Evolutionary conservation across 30 jellyfish, hydroid and myxozoan genomes (phyloP).

Genomic region (Turritopsis dohrnii): DNA sequence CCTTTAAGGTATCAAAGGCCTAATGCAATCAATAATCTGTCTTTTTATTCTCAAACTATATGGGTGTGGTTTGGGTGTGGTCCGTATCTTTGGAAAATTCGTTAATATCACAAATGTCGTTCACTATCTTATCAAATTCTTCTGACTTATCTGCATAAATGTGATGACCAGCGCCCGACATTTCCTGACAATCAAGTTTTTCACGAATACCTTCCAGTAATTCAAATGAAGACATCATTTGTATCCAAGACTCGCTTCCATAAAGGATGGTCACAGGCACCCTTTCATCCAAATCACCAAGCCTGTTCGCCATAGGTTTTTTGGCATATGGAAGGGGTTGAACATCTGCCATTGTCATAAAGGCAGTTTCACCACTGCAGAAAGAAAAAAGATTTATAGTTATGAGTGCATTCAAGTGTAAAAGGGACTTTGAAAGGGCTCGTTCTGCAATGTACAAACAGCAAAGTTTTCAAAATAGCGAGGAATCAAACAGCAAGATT

Average conservation of each 20-base stretch:
- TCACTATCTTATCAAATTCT: slow-evolving; percentile 2
- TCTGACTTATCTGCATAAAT: slow-evolving; percentile 28
- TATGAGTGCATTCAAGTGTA: too few species aligned
- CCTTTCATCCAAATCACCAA: background rate
- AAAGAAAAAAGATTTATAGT: background rate
- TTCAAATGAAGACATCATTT: background rate
- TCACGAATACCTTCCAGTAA: background rate
- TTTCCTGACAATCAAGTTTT: background rate
- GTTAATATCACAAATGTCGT: background rate
- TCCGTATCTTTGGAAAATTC: background rate
- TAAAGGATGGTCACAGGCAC: slow-evolving; percentile 3
- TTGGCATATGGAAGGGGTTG: slow-evolving; percentile 22
- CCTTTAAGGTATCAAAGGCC: too few species aligned
- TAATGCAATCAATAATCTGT: too few species aligned
- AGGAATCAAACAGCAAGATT: too few species aligned
- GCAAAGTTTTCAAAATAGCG: too few species aligned
- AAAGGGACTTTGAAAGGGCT: too few species aligned
- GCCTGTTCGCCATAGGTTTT: slow-evolving; percentile 12
- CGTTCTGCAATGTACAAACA: too few species aligned
- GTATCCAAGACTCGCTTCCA: slow-evolving; percentile 26
- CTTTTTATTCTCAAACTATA: too few species aligned
- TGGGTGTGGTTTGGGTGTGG: too few species aligned
- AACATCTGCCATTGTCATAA: slow-evolving; percentile 9
- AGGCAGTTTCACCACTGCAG: slow-evolving; percentile 35
- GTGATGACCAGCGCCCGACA: slow-evolving; percentile 25